Base-by-base conservation (phyloP, 2,888 invertebrate genomes). In the Philhelius pedissequus region DNA sequence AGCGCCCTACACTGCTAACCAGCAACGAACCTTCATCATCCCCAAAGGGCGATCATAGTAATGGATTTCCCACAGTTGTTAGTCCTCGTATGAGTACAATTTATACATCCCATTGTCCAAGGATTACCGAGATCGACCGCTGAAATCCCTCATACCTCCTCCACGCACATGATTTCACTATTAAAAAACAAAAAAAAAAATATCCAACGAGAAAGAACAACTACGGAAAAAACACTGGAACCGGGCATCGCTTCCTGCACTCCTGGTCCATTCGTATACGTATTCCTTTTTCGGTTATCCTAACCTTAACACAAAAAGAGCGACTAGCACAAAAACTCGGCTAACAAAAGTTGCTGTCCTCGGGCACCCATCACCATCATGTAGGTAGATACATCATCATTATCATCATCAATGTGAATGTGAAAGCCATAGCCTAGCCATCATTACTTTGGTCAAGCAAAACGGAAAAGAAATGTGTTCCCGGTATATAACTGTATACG, bases 1-100 rank as follows among this genome's bases (percentile, higher is more conserved):
- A 35, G 48, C 3, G 18, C 7, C 32, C 22, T 38, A 0, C n/a
- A 22, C 56, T 35, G 18, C 48, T 52, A 48, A 18, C 43, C 22
- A 43, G 32, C 20, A 30, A 6, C n/a, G 38, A 45, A 25, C 20
- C 30, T 30, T 45, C 15, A 25, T 27, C 20, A 64, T 15, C n/a
- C 22, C 13, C 5, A 32, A 9, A 69, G 48, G 54, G 58, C 25
- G 27, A 32, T 43, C 64, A 43, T 38, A 40, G 76, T 82, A 82
- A 81, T 81, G 66, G 76, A 66, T 45, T 80, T 70, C 60, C 75
- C 40, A 68, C 58, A 38, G 76, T 70, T 77, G n/a, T n/a, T 71
- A 71, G 58, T 38, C 48, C 32, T 64, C 32, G 45, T 64, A 64
- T 64, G 64, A 45, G 9, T 13, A 68, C 71, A 62, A 64, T 64